Evolutionary conservation across 2,797 vertebrate genomes (phyloP).

Genomic region (Hoplostethus atlanticus): DNA sequence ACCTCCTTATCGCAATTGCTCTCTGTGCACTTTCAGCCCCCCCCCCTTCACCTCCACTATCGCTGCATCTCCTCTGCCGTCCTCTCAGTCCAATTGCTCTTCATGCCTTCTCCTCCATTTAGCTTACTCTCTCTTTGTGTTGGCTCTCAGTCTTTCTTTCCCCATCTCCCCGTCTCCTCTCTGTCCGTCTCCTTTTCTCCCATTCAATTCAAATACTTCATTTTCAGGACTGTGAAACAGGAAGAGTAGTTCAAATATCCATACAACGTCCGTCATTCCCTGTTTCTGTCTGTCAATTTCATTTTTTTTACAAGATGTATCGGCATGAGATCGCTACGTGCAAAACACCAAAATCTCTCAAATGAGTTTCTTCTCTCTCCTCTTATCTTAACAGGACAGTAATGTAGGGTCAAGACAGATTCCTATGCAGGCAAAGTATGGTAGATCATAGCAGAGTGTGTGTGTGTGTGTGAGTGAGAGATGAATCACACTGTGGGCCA

Average conservation of each 20-base stretch:
- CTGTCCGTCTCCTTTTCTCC: not conserved
- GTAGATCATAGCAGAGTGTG: not conserved
- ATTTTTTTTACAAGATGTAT: not conserved
- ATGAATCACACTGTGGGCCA: too few species aligned
- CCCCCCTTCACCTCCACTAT: not conserved
- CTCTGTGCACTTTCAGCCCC: not conserved
- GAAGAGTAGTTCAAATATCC: not conserved
- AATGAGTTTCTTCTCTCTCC: too few species aligned
- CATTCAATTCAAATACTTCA: not conserved
- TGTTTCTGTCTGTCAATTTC: not conserved
- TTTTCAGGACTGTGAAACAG: not conserved
- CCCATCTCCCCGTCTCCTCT: not conserved
- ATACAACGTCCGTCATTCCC: too few species aligned
- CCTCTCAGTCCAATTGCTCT: not conserved
- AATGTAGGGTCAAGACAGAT: too few species aligned
- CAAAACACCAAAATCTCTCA: not conserved
- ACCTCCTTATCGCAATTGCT: not conserved
- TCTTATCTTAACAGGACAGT: too few species aligned
- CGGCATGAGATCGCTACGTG: not conserved
- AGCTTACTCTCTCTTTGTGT: not conserved
- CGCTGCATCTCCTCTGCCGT: not conserved
- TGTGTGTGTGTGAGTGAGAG: conserved; percentile 5
- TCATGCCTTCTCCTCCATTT: not conserved
- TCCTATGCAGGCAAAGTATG: too few species aligned
- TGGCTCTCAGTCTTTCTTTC: not conserved